Percentiles rank a stretch among this genome's conserved stretches.
These are phyloP conservation scores for Scyliorhinus canicula DNA, from an alignment of 2,797 vertebrate genomes.

Conservation along the genomic window DNA sequence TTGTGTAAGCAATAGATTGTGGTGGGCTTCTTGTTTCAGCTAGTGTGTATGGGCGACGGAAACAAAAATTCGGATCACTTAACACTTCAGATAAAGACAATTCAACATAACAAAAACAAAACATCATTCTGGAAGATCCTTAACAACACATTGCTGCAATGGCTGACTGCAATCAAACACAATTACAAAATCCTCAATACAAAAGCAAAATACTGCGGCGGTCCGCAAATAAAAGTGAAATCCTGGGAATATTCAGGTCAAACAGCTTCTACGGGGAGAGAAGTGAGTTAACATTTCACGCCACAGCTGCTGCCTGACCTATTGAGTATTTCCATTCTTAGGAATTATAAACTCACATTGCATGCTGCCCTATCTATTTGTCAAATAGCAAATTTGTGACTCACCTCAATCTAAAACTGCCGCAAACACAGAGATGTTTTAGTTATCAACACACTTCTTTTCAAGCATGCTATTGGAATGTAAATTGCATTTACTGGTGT, in stretches of 20 bases:
- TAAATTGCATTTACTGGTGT: background rate
- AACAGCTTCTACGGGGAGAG: no score
- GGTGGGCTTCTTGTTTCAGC: no score
- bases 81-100: background rate
- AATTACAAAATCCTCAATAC: background rate
- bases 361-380: background rate
- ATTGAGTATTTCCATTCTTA: no score
- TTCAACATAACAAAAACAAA: background rate
- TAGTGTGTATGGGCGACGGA: no score
- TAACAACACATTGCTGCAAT: background rate
- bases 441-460: background rate
- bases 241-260: no score
- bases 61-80: background rate
- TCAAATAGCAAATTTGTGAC: background rate
- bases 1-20: background rate
- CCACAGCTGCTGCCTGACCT: no score
- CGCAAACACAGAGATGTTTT: background rate
- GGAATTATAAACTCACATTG: background rate
- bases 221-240: no score
- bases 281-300: no score
- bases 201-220: background rate
- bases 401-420: background rate
- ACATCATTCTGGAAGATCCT: background rate
- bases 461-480: background rate
- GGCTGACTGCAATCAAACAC: background rate